These are phyloP conservation scores for Cheilosia soror DNA, from an alignment of 2,888 invertebrate genomes.

Conservation along the genomic window DNA sequence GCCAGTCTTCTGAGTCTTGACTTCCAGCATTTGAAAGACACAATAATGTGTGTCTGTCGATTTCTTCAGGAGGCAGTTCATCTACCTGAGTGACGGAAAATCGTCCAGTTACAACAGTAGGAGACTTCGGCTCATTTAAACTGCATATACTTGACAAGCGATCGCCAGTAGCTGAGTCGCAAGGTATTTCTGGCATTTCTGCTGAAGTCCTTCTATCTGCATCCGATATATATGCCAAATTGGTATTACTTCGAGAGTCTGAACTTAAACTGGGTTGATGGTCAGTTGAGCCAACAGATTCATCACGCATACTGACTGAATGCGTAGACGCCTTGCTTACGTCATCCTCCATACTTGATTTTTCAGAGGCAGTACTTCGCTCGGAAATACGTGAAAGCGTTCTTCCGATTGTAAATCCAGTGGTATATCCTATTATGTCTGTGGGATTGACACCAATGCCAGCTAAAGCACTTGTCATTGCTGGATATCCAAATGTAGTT, in stretches of 20 bases:
- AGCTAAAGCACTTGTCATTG: conserved; percentile 84
- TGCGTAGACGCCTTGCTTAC: conserved; percentile 93
- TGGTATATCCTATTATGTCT: conserved; percentile 90
- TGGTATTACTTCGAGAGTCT: conserved; percentile 91
- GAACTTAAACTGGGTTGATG: conserved; percentile 94
- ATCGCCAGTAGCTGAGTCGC: conserved; percentile 86
- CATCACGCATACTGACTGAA: conserved; percentile 93
- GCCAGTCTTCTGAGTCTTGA: conserved; percentile 91
- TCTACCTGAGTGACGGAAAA: conserved; percentile 83
- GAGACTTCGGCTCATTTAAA: conserved; percentile 84
- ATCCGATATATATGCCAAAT: conserved; percentile 91
- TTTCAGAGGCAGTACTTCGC: conserved; percentile 94
- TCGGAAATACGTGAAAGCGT: conserved; percentile 94
- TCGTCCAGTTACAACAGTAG: conserved; percentile 82
- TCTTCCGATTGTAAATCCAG: conserved; percentile 89
- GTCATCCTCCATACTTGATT: conserved; percentile 93
- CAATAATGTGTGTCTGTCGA: conserved; percentile 81
- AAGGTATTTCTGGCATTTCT: conserved; percentile 93
- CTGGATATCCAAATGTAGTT: conserved; percentile 89
- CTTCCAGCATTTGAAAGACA: conserved; percentile 86
- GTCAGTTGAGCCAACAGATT: conserved; percentile 92
- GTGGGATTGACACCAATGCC: conserved; percentile 86
- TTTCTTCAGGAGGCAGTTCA: conserved; percentile 80
- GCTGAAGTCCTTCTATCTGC: conserved; percentile 92
- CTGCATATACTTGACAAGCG: conserved; percentile 85